Conservation (phyloP, 2,797 vertebrate genomes). For the Chelon auratus region DNA sequence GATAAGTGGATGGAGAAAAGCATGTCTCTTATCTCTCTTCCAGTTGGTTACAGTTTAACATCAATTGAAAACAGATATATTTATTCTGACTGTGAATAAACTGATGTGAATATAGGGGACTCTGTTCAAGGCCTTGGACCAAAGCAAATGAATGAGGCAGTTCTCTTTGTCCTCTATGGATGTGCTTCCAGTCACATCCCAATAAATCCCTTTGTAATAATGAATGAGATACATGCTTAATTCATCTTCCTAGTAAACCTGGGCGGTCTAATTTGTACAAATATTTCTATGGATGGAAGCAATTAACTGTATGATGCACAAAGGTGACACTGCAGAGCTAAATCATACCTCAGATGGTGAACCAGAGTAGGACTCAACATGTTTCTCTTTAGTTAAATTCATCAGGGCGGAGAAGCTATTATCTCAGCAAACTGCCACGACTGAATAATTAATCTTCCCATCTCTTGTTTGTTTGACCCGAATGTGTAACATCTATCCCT, state of each 20-base stretch:
- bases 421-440: constrained; percentile 77
- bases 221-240: constrained; percentile 63
- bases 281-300: constrained; percentile 77
- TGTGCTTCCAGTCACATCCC: constrained; percentile 58
- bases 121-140: not conserved
- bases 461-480: constrained; percentile 83
- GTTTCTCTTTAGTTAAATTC: constrained; percentile 78
- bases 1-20: not conserved
- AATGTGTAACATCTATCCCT: constrained; percentile 77
- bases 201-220: constrained; percentile 69
- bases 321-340: constrained; percentile 66
- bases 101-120: no score
- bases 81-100: no score
- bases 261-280: constrained; percentile 74
- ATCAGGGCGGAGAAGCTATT: constrained; percentile 76
- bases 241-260: constrained; percentile 61
- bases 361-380: constrained; percentile 60
- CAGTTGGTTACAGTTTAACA: not conserved
- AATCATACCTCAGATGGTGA: constrained; percentile 61
- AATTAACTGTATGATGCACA: constrained; percentile 70
- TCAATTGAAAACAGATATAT: not conserved
- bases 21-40: not conserved
- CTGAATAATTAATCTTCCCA: constrained; percentile 85
- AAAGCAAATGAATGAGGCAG: constrained; percentile 33
- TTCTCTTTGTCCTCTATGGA: constrained; percentile 66